Conservation (phyloP, 2,113 vertebrate genomes). For the Danio rerio region GRCz12tu NC_133181.1:36114501-36115000, state of each 20-base stretch:
- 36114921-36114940: slow-evolving; percentile 40
- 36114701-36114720: slow-evolving; percentile 39
- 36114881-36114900: slow-evolving; percentile 52
- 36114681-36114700: slow-evolving; percentile 5
- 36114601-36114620: slow-evolving; percentile 33
- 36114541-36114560: background rate
- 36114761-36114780: slow-evolving; percentile 19
- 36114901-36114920: slow-evolving; percentile 47
- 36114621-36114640: slow-evolving; percentile 39
- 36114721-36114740: slow-evolving; percentile 31
- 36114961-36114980: slow-evolving; percentile 28
- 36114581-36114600: slow-evolving; percentile 19
- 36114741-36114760: slow-evolving; percentile 28
- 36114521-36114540: slow-evolving; percentile 6
- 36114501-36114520: background rate
- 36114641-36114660: slow-evolving; percentile 49
- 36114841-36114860: slow-evolving; percentile 6
- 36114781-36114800: slow-evolving; percentile 30
- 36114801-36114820: slow-evolving; percentile 1
- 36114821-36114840: background rate
- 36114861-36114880: slow-evolving; percentile 38
- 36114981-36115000: slow-evolving; percentile 9
- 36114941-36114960: slow-evolving; percentile 25
- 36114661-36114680: slow-evolving; percentile 45
- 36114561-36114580: slow-evolving; percentile 24